Base-by-base conservation (phyloP, 1,140 invertebrate genomes). In the Drosophila suzukii region DNA sequence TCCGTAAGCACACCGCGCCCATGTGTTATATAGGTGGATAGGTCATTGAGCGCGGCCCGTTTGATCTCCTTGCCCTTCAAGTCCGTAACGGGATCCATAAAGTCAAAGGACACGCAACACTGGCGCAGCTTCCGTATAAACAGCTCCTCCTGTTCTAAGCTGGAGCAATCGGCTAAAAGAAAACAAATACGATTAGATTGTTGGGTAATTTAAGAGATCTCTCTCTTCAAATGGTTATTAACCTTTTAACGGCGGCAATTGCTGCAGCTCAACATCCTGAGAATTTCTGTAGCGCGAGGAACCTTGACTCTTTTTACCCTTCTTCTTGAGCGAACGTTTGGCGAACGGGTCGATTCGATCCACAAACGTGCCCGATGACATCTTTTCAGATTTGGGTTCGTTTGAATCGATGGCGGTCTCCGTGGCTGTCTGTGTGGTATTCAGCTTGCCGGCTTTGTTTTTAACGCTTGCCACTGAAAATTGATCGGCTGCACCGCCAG, bases 21-120 rank as follows among this genome's bases (percentile, higher is more conserved):
- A 78, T 96, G 95, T 80, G 98, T 98, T 91, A 98, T 97, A 94
- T 99, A 99, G 92, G 99, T 99, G 74, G 99, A 98, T 93, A 99
- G 95, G 94, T 99, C 99, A 94, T 99, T 99, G 63, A 99, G 95
- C 75, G 98, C 97, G 80, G 96, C 96, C 91, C 99, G 95, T 93
- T 99, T 99, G 75, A 99, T 98, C 94, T 99, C 99, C 93, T 99
- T 99, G 88, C 97, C 98, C 94, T 99, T 99, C 77, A 99, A 94
- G 93, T 99, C 98, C 92, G 97, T 97, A 62, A 99, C 96, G 49
- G 98, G 98, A 94, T 99, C 99, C 95, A 99, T 97, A 93, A 99
- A 99, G 93, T 99, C 98, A 94, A 99, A 99, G 82, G 98, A 96
- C 89, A 99, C 97, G 93, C 98, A 99, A 93, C 99, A 99, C 94